Conservation (phyloP, 2,797 vertebrate genomes). For the Delichon dasypus region DNA sequence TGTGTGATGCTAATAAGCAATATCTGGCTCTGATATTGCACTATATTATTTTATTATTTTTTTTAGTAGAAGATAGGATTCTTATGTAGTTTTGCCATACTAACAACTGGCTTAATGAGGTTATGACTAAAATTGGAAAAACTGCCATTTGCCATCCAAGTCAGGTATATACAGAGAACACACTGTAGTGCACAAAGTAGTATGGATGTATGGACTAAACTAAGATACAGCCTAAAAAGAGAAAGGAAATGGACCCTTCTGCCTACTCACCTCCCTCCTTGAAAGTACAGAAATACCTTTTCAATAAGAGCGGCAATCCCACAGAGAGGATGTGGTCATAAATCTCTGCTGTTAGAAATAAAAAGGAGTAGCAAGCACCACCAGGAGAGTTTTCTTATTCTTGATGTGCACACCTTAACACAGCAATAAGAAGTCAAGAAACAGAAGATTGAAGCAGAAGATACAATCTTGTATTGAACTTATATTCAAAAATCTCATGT, state of each 20-base stretch:
- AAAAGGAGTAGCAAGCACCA: neutral
- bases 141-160: neutral
- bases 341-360: neutral
- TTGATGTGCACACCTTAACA: neutral
- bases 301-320: neutral
- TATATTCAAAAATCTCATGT: neutral
- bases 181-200: neutral
- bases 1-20: neutral
- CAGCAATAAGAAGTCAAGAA: neutral
- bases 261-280: neutral
- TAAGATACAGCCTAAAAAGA: neutral
- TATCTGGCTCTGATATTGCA: neutral
- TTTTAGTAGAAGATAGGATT: neutral
- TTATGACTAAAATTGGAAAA: neutral
- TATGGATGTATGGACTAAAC: neutral
- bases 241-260: neutral
- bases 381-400: neutral
- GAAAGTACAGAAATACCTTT: neutral
- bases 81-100: neutral
- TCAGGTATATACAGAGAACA: neutral
- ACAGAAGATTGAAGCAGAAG: neutral
- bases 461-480: neutral
- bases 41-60: neutral
- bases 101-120: neutral
- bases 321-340: neutral